phyloP scores from a whole-genome alignment of 2,113 vertebrate genomes.

The Struthidea cinerea region DNA sequence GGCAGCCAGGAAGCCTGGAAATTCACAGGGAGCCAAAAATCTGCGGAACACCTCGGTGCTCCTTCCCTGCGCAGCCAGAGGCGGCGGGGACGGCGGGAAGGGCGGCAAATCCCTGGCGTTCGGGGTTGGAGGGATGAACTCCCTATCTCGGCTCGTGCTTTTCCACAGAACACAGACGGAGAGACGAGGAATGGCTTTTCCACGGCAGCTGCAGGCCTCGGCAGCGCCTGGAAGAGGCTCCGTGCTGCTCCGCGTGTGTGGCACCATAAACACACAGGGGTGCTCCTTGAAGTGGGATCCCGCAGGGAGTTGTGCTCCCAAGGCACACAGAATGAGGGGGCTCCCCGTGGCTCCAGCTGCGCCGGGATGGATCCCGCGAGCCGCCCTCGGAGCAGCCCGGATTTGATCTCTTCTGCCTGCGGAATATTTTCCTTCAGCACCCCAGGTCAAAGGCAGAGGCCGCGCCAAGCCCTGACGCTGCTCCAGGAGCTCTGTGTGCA shows the following conservation, averaged over 20 bases:
- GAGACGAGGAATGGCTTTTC: not conserved
- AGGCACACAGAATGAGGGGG: not conserved
- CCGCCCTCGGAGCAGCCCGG: not conserved
- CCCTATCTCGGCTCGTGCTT: not conserved
- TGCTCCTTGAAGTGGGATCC: not conserved
- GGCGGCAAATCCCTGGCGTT: not conserved
- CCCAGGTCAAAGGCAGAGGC: not conserved
- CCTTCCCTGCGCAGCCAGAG: not conserved
- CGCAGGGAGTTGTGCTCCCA: not conserved
- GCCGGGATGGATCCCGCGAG: not conserved
- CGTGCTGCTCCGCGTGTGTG: not conserved
- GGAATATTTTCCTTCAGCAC: not conserved
- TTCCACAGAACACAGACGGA: not conserved
- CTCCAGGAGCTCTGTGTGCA: not conserved
- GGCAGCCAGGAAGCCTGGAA: not conserved
- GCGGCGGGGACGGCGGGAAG: not conserved
- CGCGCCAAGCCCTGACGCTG: not conserved
- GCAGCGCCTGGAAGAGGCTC: not conserved
- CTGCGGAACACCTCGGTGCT: not conserved
- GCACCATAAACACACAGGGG: not conserved
- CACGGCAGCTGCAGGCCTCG: not conserved
- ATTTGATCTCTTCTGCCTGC: not conserved
- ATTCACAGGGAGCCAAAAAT: not conserved
- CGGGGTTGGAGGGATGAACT: not conserved
- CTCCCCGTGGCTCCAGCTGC: not conserved